Percentiles rank a stretch among this genome's conserved stretches.
Conservation (phyloP, 1,140 invertebrate species). For the Drosophila funebris region DNA sequence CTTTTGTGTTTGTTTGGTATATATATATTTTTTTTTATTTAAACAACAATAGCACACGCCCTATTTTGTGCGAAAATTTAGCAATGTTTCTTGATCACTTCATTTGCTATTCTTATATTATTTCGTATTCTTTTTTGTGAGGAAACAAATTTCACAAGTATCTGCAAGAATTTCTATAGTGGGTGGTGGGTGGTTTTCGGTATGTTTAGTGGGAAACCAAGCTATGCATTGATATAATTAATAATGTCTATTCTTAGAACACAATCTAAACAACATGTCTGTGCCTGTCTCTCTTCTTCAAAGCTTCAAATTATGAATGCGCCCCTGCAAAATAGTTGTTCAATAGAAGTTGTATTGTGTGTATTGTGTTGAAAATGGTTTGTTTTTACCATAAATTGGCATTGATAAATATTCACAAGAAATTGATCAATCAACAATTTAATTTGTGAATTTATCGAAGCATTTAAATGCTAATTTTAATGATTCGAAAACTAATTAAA, state of each 20-base stretch:
- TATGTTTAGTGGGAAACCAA: slow-evolving; percentile 39
- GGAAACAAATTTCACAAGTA: slow-evolving; percentile 47
- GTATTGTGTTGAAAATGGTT: slow-evolving; percentile 46
- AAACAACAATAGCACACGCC: slow-evolving; percentile 30
- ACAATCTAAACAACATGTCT: slow-evolving; percentile 25
- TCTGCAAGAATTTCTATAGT: slow-evolving; percentile 14
- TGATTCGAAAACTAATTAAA: neutral
- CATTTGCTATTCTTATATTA: slow-evolving; percentile 44
- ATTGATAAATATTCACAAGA: slow-evolving; percentile 59
- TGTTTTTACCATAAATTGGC: slow-evolving; percentile 51
- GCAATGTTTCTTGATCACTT: slow-evolving; percentile 51
- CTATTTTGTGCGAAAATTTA: slow-evolving; percentile 64
- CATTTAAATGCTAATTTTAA: slow-evolving; percentile 5
- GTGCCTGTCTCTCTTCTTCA: neutral
- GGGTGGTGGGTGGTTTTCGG: slow-evolving; percentile 25
- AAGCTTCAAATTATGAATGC: slow-evolving; percentile 15
- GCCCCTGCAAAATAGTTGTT: slow-evolving; percentile 14
- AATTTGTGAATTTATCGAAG: neutral
- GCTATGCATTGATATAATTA: slow-evolving; percentile 48
- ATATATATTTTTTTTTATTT: slow-evolving; percentile 34
- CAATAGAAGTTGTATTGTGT: slow-evolving; percentile 26
- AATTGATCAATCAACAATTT: slow-evolving; percentile 51
- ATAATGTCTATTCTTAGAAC: slow-evolving; percentile 46
- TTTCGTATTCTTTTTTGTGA: slow-evolving; percentile 21
- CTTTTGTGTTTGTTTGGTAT: slow-evolving; percentile 10